A percentile compares a stretch with the other conserved stretches of the same genome.
Evolutionary conservation across 2,113 vertebrate genomes (phyloP).

Genomic region (Callospermophilus lateralis): DNA sequence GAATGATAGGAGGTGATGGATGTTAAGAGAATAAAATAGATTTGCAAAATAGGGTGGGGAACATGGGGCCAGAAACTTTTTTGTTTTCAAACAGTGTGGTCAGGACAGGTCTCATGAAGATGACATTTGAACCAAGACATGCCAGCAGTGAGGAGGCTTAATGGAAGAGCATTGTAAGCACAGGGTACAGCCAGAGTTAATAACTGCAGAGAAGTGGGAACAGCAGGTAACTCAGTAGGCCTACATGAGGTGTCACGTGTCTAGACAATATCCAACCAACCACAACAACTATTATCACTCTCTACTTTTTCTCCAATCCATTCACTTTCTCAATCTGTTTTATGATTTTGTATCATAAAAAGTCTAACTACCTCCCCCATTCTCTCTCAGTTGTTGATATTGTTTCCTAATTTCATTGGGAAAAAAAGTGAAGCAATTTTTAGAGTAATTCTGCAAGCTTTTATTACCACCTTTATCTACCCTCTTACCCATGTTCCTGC

Average conservation of each 20-base stretch:
- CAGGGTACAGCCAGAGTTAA: not conserved
- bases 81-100: not conserved
- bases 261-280: not conserved
- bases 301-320: not conserved
- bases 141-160: not conserved
- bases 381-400: not conserved
- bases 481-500: not conserved
- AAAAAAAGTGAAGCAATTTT: not conserved
- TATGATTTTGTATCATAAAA: not conserved
- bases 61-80: not conserved
- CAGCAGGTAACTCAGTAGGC: fast-evolving
- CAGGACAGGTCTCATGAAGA: not conserved
- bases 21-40: not conserved
- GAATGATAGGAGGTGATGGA: not conserved
- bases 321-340: not conserved
- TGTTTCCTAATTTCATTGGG: not conserved
- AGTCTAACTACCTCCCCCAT: not conserved
- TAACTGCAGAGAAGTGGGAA: not conserved
- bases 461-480: not conserved
- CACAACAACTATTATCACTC: no score
- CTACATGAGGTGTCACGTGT: not conserved
- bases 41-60: fast-evolving
- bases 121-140: not conserved
- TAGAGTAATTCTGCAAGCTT: not conserved
- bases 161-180: not conserved